These are phyloP conservation scores for Charaxes varanes DNA, from an alignment of 1,140 invertebrate species.

Conservation along the genomic window DNA sequence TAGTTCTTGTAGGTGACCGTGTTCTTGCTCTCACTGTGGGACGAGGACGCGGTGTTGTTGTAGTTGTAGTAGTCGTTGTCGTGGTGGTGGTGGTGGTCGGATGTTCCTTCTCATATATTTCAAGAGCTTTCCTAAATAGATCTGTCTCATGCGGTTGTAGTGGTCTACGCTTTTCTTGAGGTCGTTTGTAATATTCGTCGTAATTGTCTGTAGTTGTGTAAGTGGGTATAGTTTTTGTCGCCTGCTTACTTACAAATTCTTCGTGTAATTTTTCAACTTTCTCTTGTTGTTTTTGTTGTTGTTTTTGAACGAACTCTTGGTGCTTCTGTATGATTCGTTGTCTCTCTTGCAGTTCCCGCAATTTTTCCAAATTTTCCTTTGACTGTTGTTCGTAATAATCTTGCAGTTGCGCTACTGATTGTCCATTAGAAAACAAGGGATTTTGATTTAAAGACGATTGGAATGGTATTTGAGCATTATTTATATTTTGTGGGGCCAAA, in stretches of 20 bases:
- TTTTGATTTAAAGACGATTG: constrained; percentile 54
- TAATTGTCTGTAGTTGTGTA: constrained; percentile 63
- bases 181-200: constrained; percentile 49
- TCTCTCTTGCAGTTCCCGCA: constrained; percentile 76
- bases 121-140: constrained; percentile 68
- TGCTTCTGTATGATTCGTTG: constrained; percentile 81
- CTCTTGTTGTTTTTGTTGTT: constrained; percentile 80
- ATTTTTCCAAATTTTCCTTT: constrained; percentile 74
- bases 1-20: constrained; percentile 57
- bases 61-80: constrained; percentile 67
- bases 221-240: constrained; percentile 74
- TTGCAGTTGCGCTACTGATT: constrained; percentile 66
- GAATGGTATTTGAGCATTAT: constrained; percentile 44
- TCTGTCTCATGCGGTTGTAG: constrained; percentile 65
- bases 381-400: constrained; percentile 78
- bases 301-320: constrained; percentile 80
- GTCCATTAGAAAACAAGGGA: constrained; percentile 71
- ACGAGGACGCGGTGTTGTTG: constrained; percentile 31
- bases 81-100: constrained; percentile 63
- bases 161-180: constrained; percentile 56
- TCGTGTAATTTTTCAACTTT: constrained; percentile 79
- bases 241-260: constrained; percentile 77
- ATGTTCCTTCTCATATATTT: constrained; percentile 67
- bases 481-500: constrained; percentile 35
- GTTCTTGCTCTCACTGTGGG: constrained; percentile 54